Conservation (phyloP, 2,797 vertebrate species). For the Enteromius paludinosus region DNA sequence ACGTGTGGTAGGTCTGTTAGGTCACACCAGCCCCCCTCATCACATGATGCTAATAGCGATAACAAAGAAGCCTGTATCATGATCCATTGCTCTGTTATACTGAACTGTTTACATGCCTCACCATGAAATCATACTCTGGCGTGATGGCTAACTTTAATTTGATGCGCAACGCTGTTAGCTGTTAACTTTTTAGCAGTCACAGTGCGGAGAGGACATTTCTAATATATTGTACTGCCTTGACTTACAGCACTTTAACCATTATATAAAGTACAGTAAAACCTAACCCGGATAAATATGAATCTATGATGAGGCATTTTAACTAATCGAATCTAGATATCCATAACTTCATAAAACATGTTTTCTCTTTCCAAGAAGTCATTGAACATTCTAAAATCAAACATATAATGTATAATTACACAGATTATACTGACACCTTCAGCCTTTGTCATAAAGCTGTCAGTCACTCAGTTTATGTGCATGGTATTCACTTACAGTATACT, state of each 20-base stretch:
- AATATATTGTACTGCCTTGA: neutral
- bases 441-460: neutral
- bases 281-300: neutral
- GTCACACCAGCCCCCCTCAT: constrained; percentile 53
- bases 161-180: neutral
- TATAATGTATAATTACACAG: neutral
- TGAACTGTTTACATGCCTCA: neutral
- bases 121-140: constrained; percentile 6
- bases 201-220: neutral
- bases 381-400: neutral
- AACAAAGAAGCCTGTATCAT: constrained; percentile 21
- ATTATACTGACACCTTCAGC: neutral
- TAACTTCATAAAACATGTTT: neutral
- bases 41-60: constrained; percentile 41
- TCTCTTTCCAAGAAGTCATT: neutral
- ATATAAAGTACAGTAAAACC: neutral
- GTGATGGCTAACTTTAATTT: neutral
- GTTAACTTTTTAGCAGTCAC: neutral
- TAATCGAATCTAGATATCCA: neutral
- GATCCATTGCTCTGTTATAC: neutral
- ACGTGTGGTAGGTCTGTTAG: constrained; percentile 54
- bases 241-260: neutral
- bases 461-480: neutral
- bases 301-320: neutral
- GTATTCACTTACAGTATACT: neutral